Base-by-base conservation (phyloP, 2,113 vertebrate species). In the Axis porcinus region DNA sequence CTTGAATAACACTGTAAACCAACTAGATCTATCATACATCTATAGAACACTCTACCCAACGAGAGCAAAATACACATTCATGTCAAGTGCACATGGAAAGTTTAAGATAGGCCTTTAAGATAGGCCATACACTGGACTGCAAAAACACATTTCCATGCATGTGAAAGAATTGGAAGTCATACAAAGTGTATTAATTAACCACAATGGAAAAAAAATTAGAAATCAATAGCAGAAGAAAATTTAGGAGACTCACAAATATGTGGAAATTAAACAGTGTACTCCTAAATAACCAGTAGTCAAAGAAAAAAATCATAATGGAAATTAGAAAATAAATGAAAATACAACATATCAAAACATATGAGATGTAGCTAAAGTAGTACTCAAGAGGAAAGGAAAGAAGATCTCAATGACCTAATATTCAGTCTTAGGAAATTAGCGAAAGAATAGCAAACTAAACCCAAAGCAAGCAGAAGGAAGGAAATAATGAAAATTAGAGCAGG, bases 241-340 rank as follows among this genome's bases (percentile, higher is more conserved):
- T 86, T n/a, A 54, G 23, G 7, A 86, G 81, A 86, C 70, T 81
- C 70, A 87, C n/a, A 83, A 87, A 58, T 74, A 82, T 54, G 52
- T 89, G 60, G 27, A 81, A 94, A 91, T 86, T 94, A 45, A 93
- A 89, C 10, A 78, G 27, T 36, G 70, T 7, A 52, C 15, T 93
- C 55, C 21, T n/a, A 45, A 79, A 14, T 54, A 87, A 78, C 84
- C 84, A 87, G 36, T 33, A 58, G 21, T 84, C 62, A 93, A 74
- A 62, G 12, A 52, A 54, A 90, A 74, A 33, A 70, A 82, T 82
- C 33, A 70, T 64, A 82, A 79, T 70, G 30, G 27, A 92, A 82
- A 82, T 82, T 47, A 74, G 62, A 92, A 81, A 95, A 67, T 67
- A 92, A 81, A 79, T 86, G 47, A 84, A 94, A 57, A 90, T 85